These are phyloP conservation scores for Sipha maydis DNA, from an alignment of 2,888 invertebrate species.

Conservation along the genomic window DNA sequence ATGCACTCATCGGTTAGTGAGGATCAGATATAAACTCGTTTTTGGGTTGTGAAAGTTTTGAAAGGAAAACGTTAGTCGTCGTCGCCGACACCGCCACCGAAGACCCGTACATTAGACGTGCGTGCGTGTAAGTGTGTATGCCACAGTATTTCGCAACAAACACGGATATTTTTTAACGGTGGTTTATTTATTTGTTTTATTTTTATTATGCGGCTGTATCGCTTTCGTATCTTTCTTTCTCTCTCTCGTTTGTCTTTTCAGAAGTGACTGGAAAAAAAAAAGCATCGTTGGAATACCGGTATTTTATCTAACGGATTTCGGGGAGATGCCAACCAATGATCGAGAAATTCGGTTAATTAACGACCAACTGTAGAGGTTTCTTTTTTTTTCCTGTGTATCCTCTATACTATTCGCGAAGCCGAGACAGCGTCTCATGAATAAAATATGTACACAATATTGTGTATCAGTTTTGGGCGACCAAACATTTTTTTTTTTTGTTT, in stretches of 20 bases:
- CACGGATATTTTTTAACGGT: conserved; percentile 41
- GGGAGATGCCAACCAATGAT: neutral
- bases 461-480: conserved; percentile 1
- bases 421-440: conserved; percentile 49
- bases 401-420: neutral
- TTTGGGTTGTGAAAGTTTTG: conserved; percentile 56
- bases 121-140: neutral
- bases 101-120: neutral
- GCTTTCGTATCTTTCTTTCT: neutral
- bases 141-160: conserved; percentile 18
- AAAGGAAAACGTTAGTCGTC: conserved; percentile 19
- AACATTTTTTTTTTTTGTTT: neutral
- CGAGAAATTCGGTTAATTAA: conserved; percentile 58
- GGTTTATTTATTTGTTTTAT: conserved; percentile 26
- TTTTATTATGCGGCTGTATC: neutral
- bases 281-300: conserved; percentile 17
- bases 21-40: conserved; percentile 26
- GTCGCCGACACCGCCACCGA: neutral
- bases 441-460: conserved; percentile 16
- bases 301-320: conserved; percentile 14
- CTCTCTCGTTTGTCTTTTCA: neutral
- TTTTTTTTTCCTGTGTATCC: neutral
- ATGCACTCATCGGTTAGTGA: neutral
- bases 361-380: conserved; percentile 20
- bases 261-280: neutral